A percentile compares a stretch with the other conserved stretches of the same genome.
Evolutionary conservation across 2,797 vertebrate genomes (phyloP).

Genomic region (Melanotaenia trifasciata): DNA sequence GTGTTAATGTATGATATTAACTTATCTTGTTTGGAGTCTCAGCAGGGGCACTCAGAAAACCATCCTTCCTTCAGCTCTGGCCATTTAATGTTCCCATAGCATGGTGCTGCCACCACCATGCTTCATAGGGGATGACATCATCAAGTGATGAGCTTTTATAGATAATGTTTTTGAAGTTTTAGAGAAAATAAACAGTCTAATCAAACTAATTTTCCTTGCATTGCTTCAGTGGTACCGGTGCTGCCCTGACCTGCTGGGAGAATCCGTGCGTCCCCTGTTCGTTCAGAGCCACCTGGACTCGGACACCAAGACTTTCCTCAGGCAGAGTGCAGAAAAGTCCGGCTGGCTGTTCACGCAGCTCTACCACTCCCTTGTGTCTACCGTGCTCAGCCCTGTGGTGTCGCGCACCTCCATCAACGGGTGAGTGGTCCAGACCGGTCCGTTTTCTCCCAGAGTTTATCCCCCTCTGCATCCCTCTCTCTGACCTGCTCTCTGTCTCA

Average conservation of each 20-base stretch:
- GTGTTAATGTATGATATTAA: too few relatives aligned
- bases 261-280: slow-evolving; percentile 87
- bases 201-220: not conserved
- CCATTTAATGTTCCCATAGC: too few relatives aligned
- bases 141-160: too few relatives aligned
- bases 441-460: not conserved
- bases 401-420: slow-evolving; percentile 98
- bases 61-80: too few relatives aligned
- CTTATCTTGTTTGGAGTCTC: too few relatives aligned
- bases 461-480: not conserved
- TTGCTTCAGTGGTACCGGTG: slow-evolving; percentile 91
- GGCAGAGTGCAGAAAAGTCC: slow-evolving; percentile 93
- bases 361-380: slow-evolving; percentile 96
- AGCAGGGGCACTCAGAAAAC: too few relatives aligned
- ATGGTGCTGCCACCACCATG: too few relatives aligned
- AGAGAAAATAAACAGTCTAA: too few relatives aligned
- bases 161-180: too few relatives aligned
- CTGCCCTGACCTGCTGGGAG: slow-evolving; percentile 88
- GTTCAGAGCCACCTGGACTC: slow-evolving; percentile 92
- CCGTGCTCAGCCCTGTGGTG: slow-evolving; percentile 92
- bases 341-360: slow-evolving; percentile 96
- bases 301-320: slow-evolving; percentile 91
- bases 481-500: slow-evolving; percentile 55
- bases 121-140: too few relatives aligned
- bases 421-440: slow-evolving; percentile 77